Conservation (phyloP, 2,113 vertebrate genomes). For the Nothoprocta pentlandii region DNA sequence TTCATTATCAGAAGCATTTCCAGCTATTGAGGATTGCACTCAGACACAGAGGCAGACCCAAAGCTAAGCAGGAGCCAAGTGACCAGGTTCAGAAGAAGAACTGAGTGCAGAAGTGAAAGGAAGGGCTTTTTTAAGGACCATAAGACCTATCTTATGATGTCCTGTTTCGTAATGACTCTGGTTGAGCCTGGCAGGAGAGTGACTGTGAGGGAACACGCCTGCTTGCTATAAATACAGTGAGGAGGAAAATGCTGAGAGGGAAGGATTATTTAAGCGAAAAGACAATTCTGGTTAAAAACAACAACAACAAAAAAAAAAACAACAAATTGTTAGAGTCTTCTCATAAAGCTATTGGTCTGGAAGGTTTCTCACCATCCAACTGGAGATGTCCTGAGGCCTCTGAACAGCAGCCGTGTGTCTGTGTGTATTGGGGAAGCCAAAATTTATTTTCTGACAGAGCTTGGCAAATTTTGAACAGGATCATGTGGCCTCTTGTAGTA, state of each 20-base stretch:
- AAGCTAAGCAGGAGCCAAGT: background rate
- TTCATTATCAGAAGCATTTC: background rate
- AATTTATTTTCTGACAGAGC: background rate
- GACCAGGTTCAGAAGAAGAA: background rate
- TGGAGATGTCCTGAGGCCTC: background rate
- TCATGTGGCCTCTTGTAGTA: background rate
- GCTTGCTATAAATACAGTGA: conserved; percentile 46
- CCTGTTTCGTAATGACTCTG: conserved; percentile 40
- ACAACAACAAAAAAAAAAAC: too few species aligned
- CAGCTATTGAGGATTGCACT: background rate
- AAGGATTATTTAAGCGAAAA: conserved; percentile 51
- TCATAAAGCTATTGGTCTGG: background rate
- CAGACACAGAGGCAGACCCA: background rate
- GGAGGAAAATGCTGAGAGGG: background rate
- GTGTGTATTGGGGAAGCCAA: background rate
- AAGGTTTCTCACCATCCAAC: background rate
- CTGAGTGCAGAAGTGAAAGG: background rate
- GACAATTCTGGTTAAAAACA: conserved; percentile 3
- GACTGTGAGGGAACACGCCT: conserved; percentile 28
- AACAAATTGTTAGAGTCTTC: background rate
- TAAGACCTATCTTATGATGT: conserved; percentile 16
- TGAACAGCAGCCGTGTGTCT: background rate
- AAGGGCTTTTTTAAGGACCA: conserved; percentile 9
- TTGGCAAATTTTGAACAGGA: background rate
- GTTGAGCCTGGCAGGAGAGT: conserved; percentile 49